Conservation (phyloP, 2,888 invertebrate species). For the Xestoiulus laeticollis region DNA sequence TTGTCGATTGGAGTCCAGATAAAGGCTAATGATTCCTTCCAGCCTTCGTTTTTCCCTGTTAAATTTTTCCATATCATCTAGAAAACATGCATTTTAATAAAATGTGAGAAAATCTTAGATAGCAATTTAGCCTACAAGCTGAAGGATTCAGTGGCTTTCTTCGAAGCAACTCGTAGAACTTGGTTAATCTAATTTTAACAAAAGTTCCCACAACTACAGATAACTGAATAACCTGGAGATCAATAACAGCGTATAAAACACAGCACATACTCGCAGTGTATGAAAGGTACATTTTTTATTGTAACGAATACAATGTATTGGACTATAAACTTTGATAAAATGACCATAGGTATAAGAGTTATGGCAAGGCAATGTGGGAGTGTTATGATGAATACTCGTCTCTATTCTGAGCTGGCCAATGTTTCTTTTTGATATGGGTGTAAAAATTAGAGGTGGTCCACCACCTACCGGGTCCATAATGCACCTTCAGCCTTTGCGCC, state of each 20-base stretch:
- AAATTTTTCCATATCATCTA: constrained; percentile 2
- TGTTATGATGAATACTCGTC: too few relatives aligned
- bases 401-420: background rate
- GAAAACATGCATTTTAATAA: constrained; percentile 35
- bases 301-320: background rate
- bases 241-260: background rate
- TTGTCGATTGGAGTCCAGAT: constrained; percentile 27
- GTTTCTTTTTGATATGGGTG: constrained; percentile 25
- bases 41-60: background rate
- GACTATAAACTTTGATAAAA: too few relatives aligned
- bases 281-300: background rate
- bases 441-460: constrained; percentile 29
- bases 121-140: background rate
- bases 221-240: background rate
- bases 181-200: background rate
- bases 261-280: background rate
- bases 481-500: background rate
- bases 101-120: background rate
- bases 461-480: background rate
- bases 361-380: too few relatives aligned
- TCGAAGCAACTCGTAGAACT: background rate
- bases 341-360: too few relatives aligned
- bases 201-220: too few relatives aligned
- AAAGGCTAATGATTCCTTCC: constrained; percentile 13
- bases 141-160: constrained; percentile 5